These are phyloP conservation scores for Itoplectis maculator DNA, from an alignment of 2,888 invertebrate genomes.

Conservation along the genomic window DNA sequence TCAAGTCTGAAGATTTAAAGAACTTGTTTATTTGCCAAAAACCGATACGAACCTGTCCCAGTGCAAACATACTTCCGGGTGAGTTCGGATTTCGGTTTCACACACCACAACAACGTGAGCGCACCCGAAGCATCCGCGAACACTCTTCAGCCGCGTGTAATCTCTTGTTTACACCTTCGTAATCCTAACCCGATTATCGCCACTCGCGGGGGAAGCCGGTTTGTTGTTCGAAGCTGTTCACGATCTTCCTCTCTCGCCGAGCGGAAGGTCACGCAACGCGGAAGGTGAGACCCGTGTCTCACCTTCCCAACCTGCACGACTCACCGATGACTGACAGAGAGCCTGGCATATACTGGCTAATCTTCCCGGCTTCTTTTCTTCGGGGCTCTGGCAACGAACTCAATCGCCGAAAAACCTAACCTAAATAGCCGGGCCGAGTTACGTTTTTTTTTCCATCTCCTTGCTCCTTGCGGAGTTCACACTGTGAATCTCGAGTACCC, in stretches of 20 bases:
- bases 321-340: background rate
- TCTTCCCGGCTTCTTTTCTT: slow-evolving; percentile 61
- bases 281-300: background rate
- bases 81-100: slow-evolving; percentile 1
- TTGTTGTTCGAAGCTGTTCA: slow-evolving; percentile 38
- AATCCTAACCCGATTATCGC: slow-evolving; percentile 75
- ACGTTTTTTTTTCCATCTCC: slow-evolving; percentile 48
- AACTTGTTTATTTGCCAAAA: slow-evolving; percentile 8
- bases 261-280: slow-evolving; percentile 14
- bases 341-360: slow-evolving; percentile 61
- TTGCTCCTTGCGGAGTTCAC: background rate
- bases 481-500: slow-evolving; percentile 24
- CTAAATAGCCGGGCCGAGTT: slow-evolving; percentile 62
- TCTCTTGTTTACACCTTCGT: slow-evolving; percentile 74
- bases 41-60: slow-evolving; percentile 26
- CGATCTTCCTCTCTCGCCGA: slow-evolving; percentile 16
- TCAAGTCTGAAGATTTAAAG: background rate
- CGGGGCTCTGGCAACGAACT: slow-evolving; percentile 64
- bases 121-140: slow-evolving; percentile 18
- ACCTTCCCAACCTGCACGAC: slow-evolving; percentile 24
- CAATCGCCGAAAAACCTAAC: slow-evolving; percentile 61
- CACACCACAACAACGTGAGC: background rate
- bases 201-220: slow-evolving; percentile 33
- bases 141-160: slow-evolving; percentile 65
- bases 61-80: background rate